These are phyloP conservation scores for Choloepus didactylus DNA, from an alignment of 2,797 vertebrate species.

Conservation along the genomic window DNA sequence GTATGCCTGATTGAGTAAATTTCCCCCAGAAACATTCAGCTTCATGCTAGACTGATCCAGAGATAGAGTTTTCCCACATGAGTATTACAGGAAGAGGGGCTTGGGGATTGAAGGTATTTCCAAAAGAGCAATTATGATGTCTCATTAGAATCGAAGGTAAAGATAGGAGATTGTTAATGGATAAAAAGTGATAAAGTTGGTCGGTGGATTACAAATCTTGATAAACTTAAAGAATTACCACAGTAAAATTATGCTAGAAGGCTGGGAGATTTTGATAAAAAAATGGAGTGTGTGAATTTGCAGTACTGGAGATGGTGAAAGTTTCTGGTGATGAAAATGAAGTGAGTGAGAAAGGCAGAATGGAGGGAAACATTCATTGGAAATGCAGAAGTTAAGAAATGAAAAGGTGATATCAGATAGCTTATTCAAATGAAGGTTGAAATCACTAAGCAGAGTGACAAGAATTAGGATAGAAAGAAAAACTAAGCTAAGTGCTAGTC, in stretches of 20 bases:
- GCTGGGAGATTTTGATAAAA: not conserved
- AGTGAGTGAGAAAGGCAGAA: not conserved
- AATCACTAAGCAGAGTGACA: slow-evolving; percentile 3
- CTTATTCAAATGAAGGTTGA: not conserved
- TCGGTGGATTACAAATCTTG: not conserved
- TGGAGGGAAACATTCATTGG: not conserved
- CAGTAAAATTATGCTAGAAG: not conserved
- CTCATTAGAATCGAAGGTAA: not conserved
- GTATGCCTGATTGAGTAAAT: slow-evolving; percentile 13
- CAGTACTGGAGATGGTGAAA: not conserved
- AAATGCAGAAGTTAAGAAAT: not conserved
- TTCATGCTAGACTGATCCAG: not conserved
- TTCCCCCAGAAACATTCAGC: not conserved
- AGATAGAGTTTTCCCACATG: slow-evolving; percentile 6
- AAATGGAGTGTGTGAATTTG: not conserved
- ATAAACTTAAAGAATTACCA: slow-evolving; percentile 13
- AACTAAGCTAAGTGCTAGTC: slow-evolving; percentile 8
- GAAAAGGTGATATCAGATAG: not conserved
- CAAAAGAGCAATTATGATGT: not conserved
- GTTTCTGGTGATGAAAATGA: slow-evolving; percentile 1
- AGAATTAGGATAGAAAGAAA: not conserved
- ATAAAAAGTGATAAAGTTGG: not conserved
- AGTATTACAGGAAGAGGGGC: not conserved
- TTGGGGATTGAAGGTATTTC: slow-evolving; percentile 21
- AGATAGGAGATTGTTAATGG: not conserved